Conservation (phyloP, 2,113 vertebrate genomes). For the Prochilodus magdalenae region DNA sequence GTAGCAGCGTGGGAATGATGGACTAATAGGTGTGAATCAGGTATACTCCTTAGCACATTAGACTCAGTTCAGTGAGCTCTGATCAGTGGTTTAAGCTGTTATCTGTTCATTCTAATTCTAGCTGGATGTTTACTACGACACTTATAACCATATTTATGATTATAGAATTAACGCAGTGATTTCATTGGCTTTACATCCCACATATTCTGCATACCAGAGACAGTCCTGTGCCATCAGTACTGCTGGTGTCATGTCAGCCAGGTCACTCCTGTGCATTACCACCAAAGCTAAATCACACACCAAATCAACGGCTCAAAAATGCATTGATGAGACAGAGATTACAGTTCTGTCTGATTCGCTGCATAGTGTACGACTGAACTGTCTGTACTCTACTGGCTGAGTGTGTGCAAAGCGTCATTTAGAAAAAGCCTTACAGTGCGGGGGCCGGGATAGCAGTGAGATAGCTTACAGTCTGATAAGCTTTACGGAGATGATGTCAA, state of each 20-base stretch:
- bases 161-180: too few relatives aligned
- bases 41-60: too few relatives aligned
- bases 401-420: background rate
- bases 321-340: background rate
- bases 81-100: too few relatives aligned
- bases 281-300: background rate
- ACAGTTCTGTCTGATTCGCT: background rate
- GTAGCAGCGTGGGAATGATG: too few relatives aligned
- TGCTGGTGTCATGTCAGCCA: background rate
- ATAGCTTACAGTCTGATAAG: background rate
- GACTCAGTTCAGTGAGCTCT: too few relatives aligned
- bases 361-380: background rate
- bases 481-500: constrained; percentile 4
- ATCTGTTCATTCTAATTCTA: too few relatives aligned
- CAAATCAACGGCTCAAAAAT: constrained; percentile 3
- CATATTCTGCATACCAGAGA: background rate
- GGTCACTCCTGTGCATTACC: background rate
- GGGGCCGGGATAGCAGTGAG: background rate
- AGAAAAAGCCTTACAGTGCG: background rate
- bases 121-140: too few relatives aligned
- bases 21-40: too few relatives aligned
- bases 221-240: background rate
- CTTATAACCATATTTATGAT: too few relatives aligned
- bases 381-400: constrained; percentile 1
- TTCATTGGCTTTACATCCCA: too few relatives aligned